Conservation (phyloP, 2,888 invertebrate genomes). For the Hirtodrosophila trivittata region DNA sequence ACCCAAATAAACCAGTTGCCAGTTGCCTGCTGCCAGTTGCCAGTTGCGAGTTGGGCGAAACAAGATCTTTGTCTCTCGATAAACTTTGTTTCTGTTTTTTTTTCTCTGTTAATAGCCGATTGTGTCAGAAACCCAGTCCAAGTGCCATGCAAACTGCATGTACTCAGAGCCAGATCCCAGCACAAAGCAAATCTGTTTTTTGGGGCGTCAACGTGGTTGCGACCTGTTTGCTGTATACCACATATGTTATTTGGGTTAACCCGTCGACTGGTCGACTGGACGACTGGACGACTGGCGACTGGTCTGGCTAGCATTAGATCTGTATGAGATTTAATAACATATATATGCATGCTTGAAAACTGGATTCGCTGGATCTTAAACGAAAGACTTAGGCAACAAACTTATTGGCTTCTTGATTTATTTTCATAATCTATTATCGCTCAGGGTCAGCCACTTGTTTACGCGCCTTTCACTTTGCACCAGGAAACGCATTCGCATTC, state of each 20-base stretch:
- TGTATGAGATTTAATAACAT: conserved; percentile 39
- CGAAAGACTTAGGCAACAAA: conserved; percentile 64
- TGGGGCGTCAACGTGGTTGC: conserved; percentile 35
- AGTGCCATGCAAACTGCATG: conserved; percentile 61
- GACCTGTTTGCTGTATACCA: conserved; percentile 42
- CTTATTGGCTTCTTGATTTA: conserved; percentile 64
- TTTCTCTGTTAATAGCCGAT: conserved; percentile 33
- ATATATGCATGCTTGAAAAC: no score
- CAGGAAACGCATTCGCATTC: conserved; percentile 57
- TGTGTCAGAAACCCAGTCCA: conserved; percentile 58
- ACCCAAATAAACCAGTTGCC: conserved; percentile 76
- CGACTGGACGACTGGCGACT: conserved; percentile 51
- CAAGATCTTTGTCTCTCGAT: conserved; percentile 49
- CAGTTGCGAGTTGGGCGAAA: conserved; percentile 60
- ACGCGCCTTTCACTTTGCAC: conserved; percentile 68
- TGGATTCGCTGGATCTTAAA: neutral
- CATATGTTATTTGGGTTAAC: conserved; percentile 57
- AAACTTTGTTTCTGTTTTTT: conserved; percentile 29
- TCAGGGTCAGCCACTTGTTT: conserved; percentile 62
- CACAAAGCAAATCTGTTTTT: conserved; percentile 17
- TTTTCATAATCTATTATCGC: conserved; percentile 32
- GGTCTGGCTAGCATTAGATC: conserved; percentile 47
- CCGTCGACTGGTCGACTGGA: conserved; percentile 51
- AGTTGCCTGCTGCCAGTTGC: no score
- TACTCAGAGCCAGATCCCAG: conserved; percentile 11